Base-by-base conservation (phyloP, 2,113 vertebrate genomes). In the Apaloderma vittatum region DNA sequence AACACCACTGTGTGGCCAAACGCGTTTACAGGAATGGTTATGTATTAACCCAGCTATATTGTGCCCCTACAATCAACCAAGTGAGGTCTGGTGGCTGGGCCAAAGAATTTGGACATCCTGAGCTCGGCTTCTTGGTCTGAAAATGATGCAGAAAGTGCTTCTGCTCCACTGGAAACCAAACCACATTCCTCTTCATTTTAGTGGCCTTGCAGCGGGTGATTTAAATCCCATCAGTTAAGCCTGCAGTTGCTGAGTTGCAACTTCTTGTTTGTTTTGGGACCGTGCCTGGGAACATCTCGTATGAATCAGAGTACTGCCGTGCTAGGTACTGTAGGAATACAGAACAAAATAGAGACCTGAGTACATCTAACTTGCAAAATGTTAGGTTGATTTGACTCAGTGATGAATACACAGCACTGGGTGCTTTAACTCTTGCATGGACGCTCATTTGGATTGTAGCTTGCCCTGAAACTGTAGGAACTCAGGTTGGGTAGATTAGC, bases 201-300 rank as follows among this genome's bases (percentile, higher is more conserved):
- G 32, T 17, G 32, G 24, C 21, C 22, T 73, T 48, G n/a, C 30
- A 68, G 23, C 0, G 3, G 27, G 26, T 65, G 54, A 83, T 75
- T 48, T 75, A 71, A 61, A 40, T 40, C 32, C 43, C 36, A 24
- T 77, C 58, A 48, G 37, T 52, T 73, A 81, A 78, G 59, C 32
- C 37, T 78, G 61, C 2, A 5, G 63, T 29, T 91, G 76, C 37
- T 78, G 84, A 89, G 23, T 77, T 74, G 86, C 37, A 86, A 4
- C 32, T 93, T 86, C 36, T 86, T 91, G 61, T 61, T 96, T 96
- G 68, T 85, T 93, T 96, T 96, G 86, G 70, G 73, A 67, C 29
- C 15, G 14, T 51, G 72, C 79, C 93, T 91, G 26, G 76, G 83
- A 94, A 52, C 61, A 67, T 32, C 10, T 15, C 0, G 3, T 71